phyloP scores from a whole-genome alignment of 2,888 invertebrate genomes.

The Branchipolynoe longqiensis region DNA sequence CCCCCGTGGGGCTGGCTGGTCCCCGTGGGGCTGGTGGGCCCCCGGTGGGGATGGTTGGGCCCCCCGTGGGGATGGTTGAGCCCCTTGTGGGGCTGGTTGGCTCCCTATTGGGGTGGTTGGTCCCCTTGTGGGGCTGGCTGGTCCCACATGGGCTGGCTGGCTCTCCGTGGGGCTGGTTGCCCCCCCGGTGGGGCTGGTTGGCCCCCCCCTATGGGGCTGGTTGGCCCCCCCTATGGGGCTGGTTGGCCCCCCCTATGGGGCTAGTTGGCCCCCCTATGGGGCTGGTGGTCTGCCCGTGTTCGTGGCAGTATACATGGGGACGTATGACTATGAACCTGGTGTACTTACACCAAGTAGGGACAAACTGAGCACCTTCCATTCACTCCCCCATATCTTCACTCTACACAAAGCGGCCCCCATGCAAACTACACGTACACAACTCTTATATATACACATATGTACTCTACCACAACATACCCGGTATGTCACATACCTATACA shows the following conservation, averaged over 20 bases:
- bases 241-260: neutral
- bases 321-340: neutral
- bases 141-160: neutral
- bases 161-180: neutral
- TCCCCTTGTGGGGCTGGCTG: neutral
- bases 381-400: neutral
- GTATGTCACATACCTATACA: constrained; percentile 52
- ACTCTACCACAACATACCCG: constrained; percentile 38
- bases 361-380: neutral
- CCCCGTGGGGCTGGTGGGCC: too few relatives aligned
- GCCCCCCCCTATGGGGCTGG: neutral
- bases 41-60: too few relatives aligned
- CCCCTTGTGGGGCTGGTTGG: too few relatives aligned
- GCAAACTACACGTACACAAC: constrained; percentile 45
- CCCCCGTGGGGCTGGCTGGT: too few relatives aligned
- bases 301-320: constrained; percentile 35
- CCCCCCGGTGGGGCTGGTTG: neutral
- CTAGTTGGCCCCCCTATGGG: neutral
- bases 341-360: neutral
- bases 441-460: constrained; percentile 52
- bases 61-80: too few relatives aligned
- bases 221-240: neutral
- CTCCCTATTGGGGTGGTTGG: too few relatives aligned
- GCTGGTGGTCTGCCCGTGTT: neutral
- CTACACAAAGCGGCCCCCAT: neutral